These are phyloP conservation scores for Tinea semifulvella DNA, from an alignment of 2,888 invertebrate species.

Conservation along the genomic window DNA sequence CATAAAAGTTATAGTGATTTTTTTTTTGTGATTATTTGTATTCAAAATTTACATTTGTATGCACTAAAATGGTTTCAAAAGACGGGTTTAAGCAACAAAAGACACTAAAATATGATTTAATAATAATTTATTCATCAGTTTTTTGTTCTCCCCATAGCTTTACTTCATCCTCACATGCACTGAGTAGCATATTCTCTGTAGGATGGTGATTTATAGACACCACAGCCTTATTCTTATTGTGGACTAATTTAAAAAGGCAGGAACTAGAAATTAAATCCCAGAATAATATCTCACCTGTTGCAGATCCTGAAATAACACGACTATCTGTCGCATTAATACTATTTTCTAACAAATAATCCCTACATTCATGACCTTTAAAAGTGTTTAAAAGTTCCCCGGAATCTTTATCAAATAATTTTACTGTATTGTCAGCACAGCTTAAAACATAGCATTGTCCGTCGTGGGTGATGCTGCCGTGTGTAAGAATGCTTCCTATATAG, in stretches of 20 bases:
- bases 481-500: slow-evolving; percentile 86
- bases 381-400: slow-evolving; percentile 60
- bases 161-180: slow-evolving; percentile 77
- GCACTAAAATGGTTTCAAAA: too few relatives aligned
- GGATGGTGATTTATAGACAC: slow-evolving; percentile 88
- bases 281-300: slow-evolving; percentile 82
- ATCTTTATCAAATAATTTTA: slow-evolving; percentile 88
- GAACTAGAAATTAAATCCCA: slow-evolving; percentile 88
- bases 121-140: slow-evolving; percentile 28
- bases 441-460: slow-evolving; percentile 93
- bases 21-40: too few relatives aligned
- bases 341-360: slow-evolving; percentile 88
- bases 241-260: slow-evolving; percentile 51
- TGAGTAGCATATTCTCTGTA: slow-evolving; percentile 72
- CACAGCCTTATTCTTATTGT: slow-evolving; percentile 69
- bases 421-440: slow-evolving; percentile 83
- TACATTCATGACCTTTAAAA: slow-evolving; percentile 84
- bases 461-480: slow-evolving; percentile 84
- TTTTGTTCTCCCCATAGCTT: slow-evolving; percentile 70
- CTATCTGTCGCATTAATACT: slow-evolving; percentile 85
- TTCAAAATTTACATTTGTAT: too few relatives aligned
- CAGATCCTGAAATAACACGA: slow-evolving; percentile 89
- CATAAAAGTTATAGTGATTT: too few relatives aligned
- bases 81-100: too few relatives aligned
- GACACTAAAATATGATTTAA: too few relatives aligned